phyloP scores from a whole-genome alignment of 2,888 invertebrate species.

The Microplitis manilae region DNA sequence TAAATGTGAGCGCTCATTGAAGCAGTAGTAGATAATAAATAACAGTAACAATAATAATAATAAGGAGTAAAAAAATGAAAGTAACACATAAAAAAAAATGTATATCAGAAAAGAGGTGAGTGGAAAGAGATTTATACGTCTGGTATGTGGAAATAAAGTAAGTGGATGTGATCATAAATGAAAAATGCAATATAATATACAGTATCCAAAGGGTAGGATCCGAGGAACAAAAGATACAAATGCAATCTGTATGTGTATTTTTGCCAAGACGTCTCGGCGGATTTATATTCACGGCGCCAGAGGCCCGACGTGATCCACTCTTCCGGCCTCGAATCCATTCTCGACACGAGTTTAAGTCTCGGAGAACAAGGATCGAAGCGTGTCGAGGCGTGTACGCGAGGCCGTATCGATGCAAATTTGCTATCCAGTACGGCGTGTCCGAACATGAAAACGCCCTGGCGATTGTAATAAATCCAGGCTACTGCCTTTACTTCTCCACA shows the following conservation, averaged over 20 bases:
- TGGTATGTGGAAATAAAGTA: background rate
- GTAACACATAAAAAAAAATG: background rate
- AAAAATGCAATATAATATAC: too few relatives aligned
- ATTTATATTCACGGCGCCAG: constrained; percentile 24
- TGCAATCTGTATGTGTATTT: constrained; percentile 6
- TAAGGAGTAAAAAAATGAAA: background rate
- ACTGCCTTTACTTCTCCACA: constrained; percentile 18
- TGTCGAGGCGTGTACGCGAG: constrained; percentile 40
- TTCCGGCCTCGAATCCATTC: constrained; percentile 37
- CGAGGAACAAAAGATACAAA: background rate
- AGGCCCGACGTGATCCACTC: constrained; percentile 33
- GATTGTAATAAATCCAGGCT: constrained; percentile 44
- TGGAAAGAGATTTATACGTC: background rate
- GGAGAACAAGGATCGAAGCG: constrained; percentile 37
- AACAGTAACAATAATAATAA: background rate
- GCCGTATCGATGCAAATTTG: constrained; percentile 42
- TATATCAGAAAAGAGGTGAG: background rate
- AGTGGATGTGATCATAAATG: background rate
- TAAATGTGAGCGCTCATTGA: background rate
- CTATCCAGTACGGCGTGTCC: constrained; percentile 38
- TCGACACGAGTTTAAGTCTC: constrained; percentile 34
- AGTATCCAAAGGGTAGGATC: background rate
- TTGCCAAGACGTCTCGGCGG: background rate
- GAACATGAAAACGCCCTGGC: constrained; percentile 41
- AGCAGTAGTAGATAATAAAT: background rate